Evolutionary conservation across 2,113 vertebrate species (phyloP), one percentile per base, ranked within the genome.

Genomic region (Tragelaphus strepsiceros): DNA sequence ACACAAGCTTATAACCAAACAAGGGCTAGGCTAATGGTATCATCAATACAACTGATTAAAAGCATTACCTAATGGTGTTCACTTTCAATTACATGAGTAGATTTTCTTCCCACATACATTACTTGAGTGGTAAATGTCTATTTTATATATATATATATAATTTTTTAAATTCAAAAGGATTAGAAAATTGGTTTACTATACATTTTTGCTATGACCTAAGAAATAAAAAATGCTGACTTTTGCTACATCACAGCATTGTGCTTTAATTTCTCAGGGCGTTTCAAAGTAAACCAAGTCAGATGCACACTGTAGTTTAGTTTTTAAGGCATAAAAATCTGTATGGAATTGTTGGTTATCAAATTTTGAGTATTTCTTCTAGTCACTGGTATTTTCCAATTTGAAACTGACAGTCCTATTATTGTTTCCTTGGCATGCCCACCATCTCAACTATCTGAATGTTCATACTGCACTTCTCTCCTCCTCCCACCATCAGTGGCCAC

Each of bases 281-380:
- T 43, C 32, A 90, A 88, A 80, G 21, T 97, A 98, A 97, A 86
- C 2, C 19, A 71, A 85, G 53, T 19, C 90, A 59, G 88, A 61
- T 81, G 67, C 2, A 30, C 17, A 51, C 1, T 83, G 56, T 39
- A 92, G 90, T 84, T 91, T 82, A 4, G 88, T 94, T 96, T 97
- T 96, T 93, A 95, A 95, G 56, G 74, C 43, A 58, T 62, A 94
- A 95, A 53, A 61, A 87, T 64, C 4, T 0, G 89, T 8, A 13
- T 9, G 19, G 2, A 86, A 92, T 64, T 92, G 93, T 28, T 1
- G 9, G 85, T 39, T 89, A 58, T 82, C 77, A n/a, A 54, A 74
- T 92, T 84, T 53, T 51, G 19, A 10, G 26, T 64, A 90, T 96
- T 97, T 96, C 67, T 96, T 92, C 46, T 56, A 64, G 67, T 35